Conservation (phyloP, 2,113 vertebrate species). For the Elephantulus edwardii region DNA sequence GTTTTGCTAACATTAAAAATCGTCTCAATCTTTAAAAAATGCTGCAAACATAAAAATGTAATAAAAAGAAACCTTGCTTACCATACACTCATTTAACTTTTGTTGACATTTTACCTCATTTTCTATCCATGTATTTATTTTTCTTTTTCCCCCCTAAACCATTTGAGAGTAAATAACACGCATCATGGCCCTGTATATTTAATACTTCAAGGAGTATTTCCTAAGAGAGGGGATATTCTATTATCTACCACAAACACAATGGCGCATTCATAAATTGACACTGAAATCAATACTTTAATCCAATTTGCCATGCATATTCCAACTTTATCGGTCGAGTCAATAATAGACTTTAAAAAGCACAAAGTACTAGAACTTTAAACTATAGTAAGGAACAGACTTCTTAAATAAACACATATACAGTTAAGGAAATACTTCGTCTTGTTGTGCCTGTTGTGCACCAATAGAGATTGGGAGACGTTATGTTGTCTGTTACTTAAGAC, state of each 20-base stretch:
- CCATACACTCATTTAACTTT: not conserved
- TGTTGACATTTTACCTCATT: not conserved
- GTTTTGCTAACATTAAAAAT: constrained; percentile 1
- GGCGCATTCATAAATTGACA: not conserved
- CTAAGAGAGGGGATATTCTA: not conserved
- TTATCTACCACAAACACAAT: not conserved
- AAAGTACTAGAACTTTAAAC: not conserved
- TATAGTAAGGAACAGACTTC: not conserved
- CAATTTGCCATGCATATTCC: not conserved
- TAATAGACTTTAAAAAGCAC: not conserved
- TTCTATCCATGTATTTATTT: not conserved
- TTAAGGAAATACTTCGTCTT: not conserved
- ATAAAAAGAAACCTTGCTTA: not conserved
- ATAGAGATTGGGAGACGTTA: not conserved
- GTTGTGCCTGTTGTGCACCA: not conserved
- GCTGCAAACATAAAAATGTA: not conserved
- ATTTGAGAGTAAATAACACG: not conserved
- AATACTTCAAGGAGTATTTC: not conserved
- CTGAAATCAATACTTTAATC: not conserved
- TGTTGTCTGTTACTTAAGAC: not conserved
- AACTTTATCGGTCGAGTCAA: not conserved
- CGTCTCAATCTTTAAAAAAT: not conserved
- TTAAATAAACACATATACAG: not conserved
- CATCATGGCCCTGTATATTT: not conserved
- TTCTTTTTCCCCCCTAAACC: not conserved